Base-by-base conservation (phyloP, 2,797 vertebrate genomes). In the Passerculus sandwichensis region DNA sequence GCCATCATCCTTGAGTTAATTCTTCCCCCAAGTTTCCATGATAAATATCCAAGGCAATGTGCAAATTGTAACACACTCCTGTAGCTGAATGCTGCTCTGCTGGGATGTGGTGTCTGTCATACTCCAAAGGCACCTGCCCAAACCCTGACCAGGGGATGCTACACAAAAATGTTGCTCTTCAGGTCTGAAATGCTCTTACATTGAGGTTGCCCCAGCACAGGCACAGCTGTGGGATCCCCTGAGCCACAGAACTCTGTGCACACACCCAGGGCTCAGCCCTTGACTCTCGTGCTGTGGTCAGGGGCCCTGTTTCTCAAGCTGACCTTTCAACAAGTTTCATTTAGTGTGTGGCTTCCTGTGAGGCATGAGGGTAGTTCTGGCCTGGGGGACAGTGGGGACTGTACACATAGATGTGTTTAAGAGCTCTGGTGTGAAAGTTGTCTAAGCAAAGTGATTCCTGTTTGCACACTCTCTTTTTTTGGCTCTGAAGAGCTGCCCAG, bases 1-100 rank as follows among this genome's bases (percentile, higher is more conserved):
- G 57, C 30, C 72, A n/a, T 36, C 3, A 1, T 10, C 27, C 13
- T 15, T 10, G 6, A 60, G 56, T 16, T 47, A 5, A 9, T 53
- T 82, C 40, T n/a, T 11, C 1, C 10, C 27, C 19, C 29, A 29
- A 0, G 8, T 6, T 0, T 23, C 30, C 3, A 0, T 10, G n/a
- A n/a, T 19, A 32, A 87, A 80, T n/a, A 36, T 13, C 45, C 21
- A 38, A 36, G n/a, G 30, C 27, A 13, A 56, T 0, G 15, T 59
- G 60, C 38, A 80, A 34, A 59, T 15, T 53, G 48, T 20, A 27
- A 5, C 19, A 5, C 6, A 0, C 7, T 1, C 25, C 32, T 19
- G 44, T 25, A 19, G 13, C 3, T 38, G 51, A 34, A 5, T 1
- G 38, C 50, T 73, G 48, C 74, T 60, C 29, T 19, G 45, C 3